Base-by-base conservation (phyloP, 2,797 vertebrate species). In the Sciurus carolinensis region DNA sequence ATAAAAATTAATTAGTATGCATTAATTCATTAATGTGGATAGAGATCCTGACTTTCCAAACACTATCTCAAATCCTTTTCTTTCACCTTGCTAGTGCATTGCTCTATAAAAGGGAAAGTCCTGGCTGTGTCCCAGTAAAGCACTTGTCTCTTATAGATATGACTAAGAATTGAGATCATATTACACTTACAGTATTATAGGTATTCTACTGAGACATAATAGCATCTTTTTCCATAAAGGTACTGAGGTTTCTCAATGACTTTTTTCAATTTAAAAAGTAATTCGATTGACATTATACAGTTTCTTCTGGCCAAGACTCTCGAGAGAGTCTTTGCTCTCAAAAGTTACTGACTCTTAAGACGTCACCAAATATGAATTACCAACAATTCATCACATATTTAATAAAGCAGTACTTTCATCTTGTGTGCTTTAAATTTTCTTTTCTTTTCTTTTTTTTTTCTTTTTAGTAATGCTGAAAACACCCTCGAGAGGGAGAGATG, bases 381-480 rank as follows among this genome's bases (percentile, higher is more conserved):
- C 47, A 96, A 84, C 57, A 92, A 71, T 82, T 96, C 75, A 92
- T 94, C 64, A 89, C 18, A 30, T 84, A 88, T 96, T 97, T 83
- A 95, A 92, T 96, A 96, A 64, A 90, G 50, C 1, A 72, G 14
- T 72, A 44, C 33, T 95, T 96, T 95, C 42, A 89, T 71, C 67
- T 72, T 1, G 0, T 88, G 50, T 44, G 20, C 28, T 91, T 94
- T 96, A 94, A 96, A 62, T 62, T 26, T 62, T 62, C 59, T 62
- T 62, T 62, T 26, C 24, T 57, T 57, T 39, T 39, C 39, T 39
- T 39, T 39, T 39, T 39, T 39, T 39, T 57, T 62, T 26, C 54
- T 83, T 71, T 69, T 39, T n/a, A 79, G 62, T 91, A 81, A 76
- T 39, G 39, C 17, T 81, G 64, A 95, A 91, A 87, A 71, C 52